Base-by-base conservation (phyloP, 1,140 invertebrate species). In the Danaus melanippus region DNA sequence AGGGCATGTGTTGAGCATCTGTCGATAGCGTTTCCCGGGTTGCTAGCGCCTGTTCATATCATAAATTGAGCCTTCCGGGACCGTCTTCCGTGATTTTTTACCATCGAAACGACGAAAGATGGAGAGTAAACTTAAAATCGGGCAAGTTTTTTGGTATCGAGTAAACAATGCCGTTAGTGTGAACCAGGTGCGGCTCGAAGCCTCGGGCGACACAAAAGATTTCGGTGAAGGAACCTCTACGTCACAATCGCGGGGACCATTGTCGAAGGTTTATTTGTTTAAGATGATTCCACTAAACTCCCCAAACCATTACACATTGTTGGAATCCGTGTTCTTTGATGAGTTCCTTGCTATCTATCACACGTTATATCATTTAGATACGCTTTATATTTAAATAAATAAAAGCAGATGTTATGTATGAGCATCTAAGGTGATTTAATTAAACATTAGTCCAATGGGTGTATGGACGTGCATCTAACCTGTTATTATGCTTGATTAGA, bases 401-500 rank as follows among this genome's bases (percentile, higher is more conserved):
- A 41, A 48, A 62, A 58, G 69, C 77, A 80, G 78, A 76, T 79
- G 73, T 64, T 71, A 59, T 39, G 47, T 55, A 62, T 79, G 73
- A 70, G 67, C 76, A 71, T 62, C 46, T 59, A 69, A 76, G 76
- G 72, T 83, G 79, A 85, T 85, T 86, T 86, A 86, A 86, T 86
- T 84, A 84, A 86, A 77, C 71, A 82, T 84, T 77, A 77, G 69
- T 60, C 64, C 73, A 69, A 70, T 74, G 67, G 78, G 74, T 74
- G 66, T 71, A 76, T 79, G 74, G 72, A 74, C 69, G 77, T 73
- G 60, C 74, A 68, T 74, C 72, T 84, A 86, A 86, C 83, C 83
- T 86, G 83, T 84, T 86, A 86, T 86, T 86, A 86, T 74, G 72
- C 58, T 84, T 86, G 83, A 86, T 86, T 86, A 84, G 81, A 83